A percentile compares a stretch with the other conserved stretches of the same genome.
phyloP scores from a whole-genome alignment of 2,888 invertebrate genomes.

The Eupithecia inturbata region DNA sequence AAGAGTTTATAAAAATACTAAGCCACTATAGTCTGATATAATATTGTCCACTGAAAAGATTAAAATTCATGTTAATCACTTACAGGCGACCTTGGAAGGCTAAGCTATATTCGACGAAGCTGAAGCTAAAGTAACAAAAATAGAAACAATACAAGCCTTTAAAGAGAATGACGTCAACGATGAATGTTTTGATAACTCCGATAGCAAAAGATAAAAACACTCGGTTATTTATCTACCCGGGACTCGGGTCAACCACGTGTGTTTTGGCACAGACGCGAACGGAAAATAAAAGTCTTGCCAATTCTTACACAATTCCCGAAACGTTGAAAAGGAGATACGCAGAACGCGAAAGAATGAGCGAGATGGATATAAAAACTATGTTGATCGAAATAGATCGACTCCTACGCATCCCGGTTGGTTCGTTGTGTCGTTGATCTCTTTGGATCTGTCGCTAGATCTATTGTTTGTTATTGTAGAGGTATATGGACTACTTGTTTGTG shows the following conservation, averaged over 20 bases:
- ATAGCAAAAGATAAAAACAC: constrained; percentile 29
- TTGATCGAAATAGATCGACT: constrained; percentile 75
- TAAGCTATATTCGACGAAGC: constrained; percentile 37
- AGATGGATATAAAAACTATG: constrained; percentile 63
- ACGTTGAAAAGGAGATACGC: constrained; percentile 52
- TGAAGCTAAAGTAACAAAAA: constrained; percentile 40
- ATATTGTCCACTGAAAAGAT: constrained; percentile 55
- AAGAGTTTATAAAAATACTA: constrained; percentile 56
- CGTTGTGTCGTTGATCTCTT: constrained; percentile 80
- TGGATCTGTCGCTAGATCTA: constrained; percentile 55
- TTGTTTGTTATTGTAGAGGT: constrained; percentile 66
- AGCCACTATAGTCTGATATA: constrained; percentile 46
- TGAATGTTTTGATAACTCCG: constrained; percentile 24
- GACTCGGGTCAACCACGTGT: constrained; percentile 71
- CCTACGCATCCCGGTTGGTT: constrained; percentile 69
- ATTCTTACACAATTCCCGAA: constrained; percentile 74
- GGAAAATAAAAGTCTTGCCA: constrained; percentile 72
- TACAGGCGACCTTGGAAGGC: constrained; percentile 54
- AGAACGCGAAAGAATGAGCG: constrained; percentile 47
- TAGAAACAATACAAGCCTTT: constrained; percentile 31
- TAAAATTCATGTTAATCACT: constrained; percentile 48
- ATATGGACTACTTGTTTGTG: constrained; percentile 32
- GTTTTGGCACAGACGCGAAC: constrained; percentile 67
- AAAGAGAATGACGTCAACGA: constrained; percentile 31
- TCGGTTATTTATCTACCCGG: constrained; percentile 48